Base-by-base conservation (phyloP, 35 echinoderm and acorn worm genomes). In the Patiria miniata region DNA sequence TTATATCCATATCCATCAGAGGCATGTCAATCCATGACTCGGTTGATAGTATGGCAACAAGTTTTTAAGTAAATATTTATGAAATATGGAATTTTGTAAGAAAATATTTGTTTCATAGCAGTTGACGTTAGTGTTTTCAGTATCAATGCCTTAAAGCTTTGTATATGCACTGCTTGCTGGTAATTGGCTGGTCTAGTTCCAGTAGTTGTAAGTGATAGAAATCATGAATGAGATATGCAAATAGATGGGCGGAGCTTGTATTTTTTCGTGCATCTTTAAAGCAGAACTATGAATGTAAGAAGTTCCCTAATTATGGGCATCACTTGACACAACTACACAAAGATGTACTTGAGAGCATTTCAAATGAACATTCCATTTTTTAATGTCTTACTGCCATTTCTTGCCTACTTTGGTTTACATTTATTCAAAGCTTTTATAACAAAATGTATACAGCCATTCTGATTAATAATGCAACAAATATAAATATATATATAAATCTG, bases 41-140 rank as follows among this genome's bases (percentile, higher is more conserved):
- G 8, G 2, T 26, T 36, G 65, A 34, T 60, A 60, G 57, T n/a
- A 60, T 18, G 28, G 65, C 29, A 23, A 36, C 14, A 2, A 18
- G 19, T 73, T 36, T 73, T 73, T 32, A 73, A 73, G 65, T 73
- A 73, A 26, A 73, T 73, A 73, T 73, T 73, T 73, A 73, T 73
- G 65, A 73, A 34, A 73, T 32, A 26, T 73, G 26, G 65, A 34
- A n/a, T 26, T 73, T 73, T 73, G 65, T 73, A 73, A 73, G 65
- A 73, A 73, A 73, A 12, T 73, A 73, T 36, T 73, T 73, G 30
- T 73, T 73, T 61, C 6, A 32, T 73, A 36, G 29, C 4, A 47
- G 42, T 0, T 26, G 7, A 36, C 10, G 65, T 28, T 34, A 36
- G 26, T 26, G 65, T 73, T 73, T 32, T 36, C 57, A 26, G 65